Percentiles rank a stretch among this genome's conserved stretches.
Evolutionary conservation across 2,888 invertebrate species (phyloP).

Genomic region (Melinaea menophilus): DNA sequence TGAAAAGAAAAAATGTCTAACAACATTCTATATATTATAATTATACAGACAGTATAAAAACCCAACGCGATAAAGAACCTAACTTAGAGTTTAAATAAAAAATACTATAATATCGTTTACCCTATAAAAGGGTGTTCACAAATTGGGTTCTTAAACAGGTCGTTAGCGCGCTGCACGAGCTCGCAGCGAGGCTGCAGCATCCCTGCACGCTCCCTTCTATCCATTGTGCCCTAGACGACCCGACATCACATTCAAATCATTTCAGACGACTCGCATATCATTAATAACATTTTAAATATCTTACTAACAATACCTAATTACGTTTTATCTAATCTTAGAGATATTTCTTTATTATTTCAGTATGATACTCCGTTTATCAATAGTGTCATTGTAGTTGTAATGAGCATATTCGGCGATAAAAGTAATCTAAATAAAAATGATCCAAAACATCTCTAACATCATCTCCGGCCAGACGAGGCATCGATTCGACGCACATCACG

Average conservation of each 20-base stretch:
- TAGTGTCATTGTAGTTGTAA: too few relatives aligned
- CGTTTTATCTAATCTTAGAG: conserved; percentile 1
- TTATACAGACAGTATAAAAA: neutral
- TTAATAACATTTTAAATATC: neutral
- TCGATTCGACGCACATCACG: conserved; percentile 53
- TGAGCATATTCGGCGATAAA: neutral
- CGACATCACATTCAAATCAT: conserved; percentile 12
- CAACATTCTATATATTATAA: neutral
- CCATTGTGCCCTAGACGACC: conserved; percentile 27
- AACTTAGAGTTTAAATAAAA: neutral
- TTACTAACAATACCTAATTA: neutral
- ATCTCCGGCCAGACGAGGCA: conserved; percentile 41
- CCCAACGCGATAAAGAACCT: neutral
- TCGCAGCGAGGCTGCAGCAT: conserved; percentile 42
- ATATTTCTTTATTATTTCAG: neutral
- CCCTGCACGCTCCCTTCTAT: conserved; percentile 37
- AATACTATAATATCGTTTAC: neutral
- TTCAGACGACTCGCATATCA: conserved; percentile 3
- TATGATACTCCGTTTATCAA: too few relatives aligned
- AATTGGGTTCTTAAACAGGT: conserved; percentile 15
- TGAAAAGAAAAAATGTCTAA: too few relatives aligned
- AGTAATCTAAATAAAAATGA: neutral
- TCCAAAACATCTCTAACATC: conserved; percentile 13
- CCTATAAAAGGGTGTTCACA: neutral
- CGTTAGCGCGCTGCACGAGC: conserved; percentile 29